Percentiles rank a stretch among this genome's conserved stretches.
phyloP scores from a whole-genome alignment of 2,888 invertebrate species.

The Tipula helvola region DNA sequence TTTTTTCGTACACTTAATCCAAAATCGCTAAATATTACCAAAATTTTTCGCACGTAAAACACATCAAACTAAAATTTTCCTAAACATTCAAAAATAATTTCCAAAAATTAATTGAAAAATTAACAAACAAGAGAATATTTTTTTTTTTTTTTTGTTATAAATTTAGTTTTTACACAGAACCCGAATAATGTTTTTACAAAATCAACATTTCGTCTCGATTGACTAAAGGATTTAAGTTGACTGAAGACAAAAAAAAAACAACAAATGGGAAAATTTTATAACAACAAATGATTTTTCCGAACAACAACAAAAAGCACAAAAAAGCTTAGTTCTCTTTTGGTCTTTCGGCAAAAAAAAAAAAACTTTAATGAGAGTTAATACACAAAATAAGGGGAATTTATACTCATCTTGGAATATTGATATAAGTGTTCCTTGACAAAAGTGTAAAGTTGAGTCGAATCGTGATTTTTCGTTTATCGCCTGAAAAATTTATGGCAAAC shows the following conservation, averaged over 20 bases:
- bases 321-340: background rate
- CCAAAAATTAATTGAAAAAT: background rate
- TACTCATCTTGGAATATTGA: background rate
- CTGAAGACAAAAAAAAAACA: background rate
- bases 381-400: background rate
- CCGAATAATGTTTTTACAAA: background rate
- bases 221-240: conserved; percentile 4
- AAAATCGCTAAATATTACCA: background rate
- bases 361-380: background rate
- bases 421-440: background rate
- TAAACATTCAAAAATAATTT: background rate
- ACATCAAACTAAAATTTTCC: background rate
- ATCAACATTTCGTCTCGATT: background rate
- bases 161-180: background rate
- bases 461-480: background rate
- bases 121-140: background rate
- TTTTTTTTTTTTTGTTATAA: background rate
- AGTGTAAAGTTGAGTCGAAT: background rate
- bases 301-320: background rate
- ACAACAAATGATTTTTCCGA: background rate
- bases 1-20: background rate
- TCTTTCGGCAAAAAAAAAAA: background rate
- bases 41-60: background rate
- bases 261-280: background rate
- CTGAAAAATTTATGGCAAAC: background rate